A percentile compares a stretch with the other conserved stretches of the same genome.
Evolutionary conservation across 2,797 vertebrate species (phyloP).

Genomic region (Sebastes miniatus): DNA sequence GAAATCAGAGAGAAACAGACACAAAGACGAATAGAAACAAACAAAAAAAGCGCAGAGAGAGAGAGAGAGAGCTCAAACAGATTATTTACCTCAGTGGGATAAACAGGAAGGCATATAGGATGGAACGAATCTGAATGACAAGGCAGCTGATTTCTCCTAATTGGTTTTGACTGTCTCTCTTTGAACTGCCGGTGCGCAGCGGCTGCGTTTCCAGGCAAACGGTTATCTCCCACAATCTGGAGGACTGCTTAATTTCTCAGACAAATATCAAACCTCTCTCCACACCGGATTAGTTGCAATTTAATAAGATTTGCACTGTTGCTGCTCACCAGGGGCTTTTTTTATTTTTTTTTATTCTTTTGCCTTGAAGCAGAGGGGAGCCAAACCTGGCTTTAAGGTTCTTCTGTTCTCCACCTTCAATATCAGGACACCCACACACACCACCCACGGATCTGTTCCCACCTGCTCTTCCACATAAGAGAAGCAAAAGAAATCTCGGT

Average conservation of each 20-base stretch:
- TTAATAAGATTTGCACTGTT: conserved; percentile 57
- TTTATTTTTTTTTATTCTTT: not conserved
- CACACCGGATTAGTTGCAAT: conserved; percentile 62
- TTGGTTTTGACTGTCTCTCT: conserved; percentile 77
- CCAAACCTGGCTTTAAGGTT: conserved; percentile 28
- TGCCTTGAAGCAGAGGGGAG: conserved; percentile 23
- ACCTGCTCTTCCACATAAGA: conserved; percentile 37
- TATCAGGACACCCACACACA: conserved; percentile 35
- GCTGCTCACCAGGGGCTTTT: conserved; percentile 9
- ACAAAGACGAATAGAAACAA: conserved; percentile 6
- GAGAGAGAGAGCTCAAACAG: conserved; percentile 22
- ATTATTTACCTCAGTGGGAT: conserved; percentile 66
- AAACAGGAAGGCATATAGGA: conserved; percentile 61
- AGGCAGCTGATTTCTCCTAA: conserved; percentile 75
- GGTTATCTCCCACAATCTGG: conserved; percentile 62
- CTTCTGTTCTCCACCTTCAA: conserved; percentile 27
- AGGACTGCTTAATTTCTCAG: conserved; percentile 60
- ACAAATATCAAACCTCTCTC: conserved; percentile 70
- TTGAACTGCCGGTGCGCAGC: conserved; percentile 64
- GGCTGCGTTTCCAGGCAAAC: conserved; percentile 54
- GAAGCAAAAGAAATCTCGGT: not conserved
- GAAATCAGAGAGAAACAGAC: conserved; percentile 13
- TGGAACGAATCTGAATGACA: conserved; percentile 79
- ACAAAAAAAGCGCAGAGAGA: not conserved
- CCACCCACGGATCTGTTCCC: conserved; percentile 31